Evolutionary conservation across 2,888 invertebrate genomes (phyloP).

Genomic region (Coelopa pilipes): DNA sequence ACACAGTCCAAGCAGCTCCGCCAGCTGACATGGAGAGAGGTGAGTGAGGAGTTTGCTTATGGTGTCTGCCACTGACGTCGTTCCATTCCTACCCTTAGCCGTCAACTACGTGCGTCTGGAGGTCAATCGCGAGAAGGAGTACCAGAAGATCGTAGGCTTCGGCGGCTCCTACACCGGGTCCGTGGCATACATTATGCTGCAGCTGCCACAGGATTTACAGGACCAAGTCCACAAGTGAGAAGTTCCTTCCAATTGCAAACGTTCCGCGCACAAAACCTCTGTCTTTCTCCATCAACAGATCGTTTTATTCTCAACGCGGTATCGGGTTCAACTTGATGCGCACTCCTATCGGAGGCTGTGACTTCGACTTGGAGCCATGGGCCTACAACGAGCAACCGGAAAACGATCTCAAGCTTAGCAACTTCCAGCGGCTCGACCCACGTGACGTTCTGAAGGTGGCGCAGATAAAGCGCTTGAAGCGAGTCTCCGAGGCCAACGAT

Average conservation of each 20-base stretch:
- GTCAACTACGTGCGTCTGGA: constrained; percentile 36
- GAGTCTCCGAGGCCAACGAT: constrained; percentile 53
- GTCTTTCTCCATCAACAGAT: constrained; percentile 66
- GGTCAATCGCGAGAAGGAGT: constrained; percentile 61
- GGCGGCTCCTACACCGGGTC: constrained; percentile 88
- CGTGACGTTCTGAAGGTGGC: constrained; percentile 56
- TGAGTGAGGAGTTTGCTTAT: too few species aligned
- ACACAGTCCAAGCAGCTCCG: too few species aligned
- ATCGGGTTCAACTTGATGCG: constrained; percentile 83
- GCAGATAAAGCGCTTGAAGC: constrained; percentile 59
- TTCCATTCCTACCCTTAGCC: too few species aligned
- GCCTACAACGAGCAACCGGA: constrained; percentile 77
- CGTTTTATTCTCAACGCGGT: constrained; percentile 77
- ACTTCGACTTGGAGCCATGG: constrained; percentile 85
- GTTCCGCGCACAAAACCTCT: not conserved
- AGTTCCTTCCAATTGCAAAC: not conserved
- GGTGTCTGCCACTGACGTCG: too few species aligned
- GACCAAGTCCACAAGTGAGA: constrained; percentile 59
- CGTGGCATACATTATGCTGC: constrained; percentile 62
- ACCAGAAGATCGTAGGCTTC: constrained; percentile 82
- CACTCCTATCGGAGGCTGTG: constrained; percentile 85
- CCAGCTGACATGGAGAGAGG: too few species aligned
- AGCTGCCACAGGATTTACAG: constrained; percentile 52
- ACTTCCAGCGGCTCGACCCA: constrained; percentile 68
- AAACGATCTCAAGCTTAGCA: constrained; percentile 71